Evolutionary conservation across 2,113 vertebrate species (phyloP).

Genomic region (Hucho hucho): DNA sequence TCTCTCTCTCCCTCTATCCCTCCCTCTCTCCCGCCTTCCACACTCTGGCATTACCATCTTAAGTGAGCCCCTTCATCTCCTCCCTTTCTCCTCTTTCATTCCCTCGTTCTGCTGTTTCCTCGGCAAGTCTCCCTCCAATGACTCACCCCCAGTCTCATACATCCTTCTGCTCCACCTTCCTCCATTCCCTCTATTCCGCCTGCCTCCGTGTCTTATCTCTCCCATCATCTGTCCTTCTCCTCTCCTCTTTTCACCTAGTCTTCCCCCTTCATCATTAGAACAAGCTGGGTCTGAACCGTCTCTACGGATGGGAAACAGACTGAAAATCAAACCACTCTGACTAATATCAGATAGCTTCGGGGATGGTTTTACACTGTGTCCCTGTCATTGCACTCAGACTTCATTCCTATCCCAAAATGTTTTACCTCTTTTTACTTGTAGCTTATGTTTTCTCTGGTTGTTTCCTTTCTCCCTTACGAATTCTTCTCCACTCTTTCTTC

Average conservation of each 20-base stretch:
- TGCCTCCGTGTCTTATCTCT: conserved; percentile 40
- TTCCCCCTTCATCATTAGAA: conserved; percentile 38
- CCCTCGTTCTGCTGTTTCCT: conserved; percentile 65
- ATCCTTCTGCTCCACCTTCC: conserved; percentile 51
- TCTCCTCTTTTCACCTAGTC: conserved; percentile 53
- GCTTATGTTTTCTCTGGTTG: background rate
- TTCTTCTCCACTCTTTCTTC: background rate
- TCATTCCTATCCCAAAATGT: conserved; percentile 12
- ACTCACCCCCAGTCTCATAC: conserved; percentile 60
- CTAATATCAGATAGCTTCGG: too few species aligned
- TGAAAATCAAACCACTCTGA: too few species aligned
- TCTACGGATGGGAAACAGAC: too few species aligned
- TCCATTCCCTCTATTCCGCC: conserved; percentile 31
- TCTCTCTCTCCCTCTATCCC: conserved; percentile 23
- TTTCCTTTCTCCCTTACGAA: background rate
- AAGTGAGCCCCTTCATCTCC: conserved; percentile 71
- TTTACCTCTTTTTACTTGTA: conserved; percentile 11
- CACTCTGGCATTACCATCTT: conserved; percentile 67
- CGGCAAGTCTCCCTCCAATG: conserved; percentile 62
- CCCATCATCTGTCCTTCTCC: conserved; percentile 58
- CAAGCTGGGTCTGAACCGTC: too few species aligned
- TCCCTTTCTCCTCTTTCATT: conserved; percentile 54
- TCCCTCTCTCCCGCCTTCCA: conserved; percentile 16
- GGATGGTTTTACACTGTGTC: too few species aligned
- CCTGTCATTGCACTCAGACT: conserved; percentile 16